Evolutionary conservation across 2,888 invertebrate species (phyloP), one percentile per base, ranked within the genome.

Genomic region (Shargacucullia verbasci): DNA sequence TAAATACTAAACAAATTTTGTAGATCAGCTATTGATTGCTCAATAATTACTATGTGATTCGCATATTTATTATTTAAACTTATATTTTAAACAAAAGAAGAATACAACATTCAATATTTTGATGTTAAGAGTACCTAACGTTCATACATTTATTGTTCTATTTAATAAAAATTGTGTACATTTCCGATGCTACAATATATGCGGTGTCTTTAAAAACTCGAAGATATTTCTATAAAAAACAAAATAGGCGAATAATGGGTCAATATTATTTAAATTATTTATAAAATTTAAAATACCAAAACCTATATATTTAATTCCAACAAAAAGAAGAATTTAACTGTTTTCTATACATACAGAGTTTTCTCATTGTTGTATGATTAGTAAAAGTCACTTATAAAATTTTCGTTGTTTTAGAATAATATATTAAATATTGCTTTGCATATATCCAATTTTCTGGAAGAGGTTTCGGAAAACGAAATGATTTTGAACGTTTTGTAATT

Each of bases 381-480:
- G 27, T 25, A 27, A 10, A n/a, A n/a, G n/a, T n/a, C n/a, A n/a
- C n/a, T n/a, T n/a, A n/a, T n/a, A n/a, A 25, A 1, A 13, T 25
- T 50, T 11, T 27, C n/a, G 20, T 38, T 8, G 13, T 39, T 38
- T 45, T 40, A 20, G 20, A 39, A 47, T 57, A 12, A 55, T 8
- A 38, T 14, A 15, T 7, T 40, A 15, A n/a, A 37, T 25, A 57
- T 39, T 57, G 39, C 56, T 68, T 57, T 57, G 46, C 35, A 53
- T 72, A 71, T 14, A 43, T 45, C 12, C 52, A 15, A 54, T 15
- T 75, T 63, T 63, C 44, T 72, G 64, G 39, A 74, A 33, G 33
- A 62, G 70, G 69, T 73, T 78, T 80, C 70, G 65, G 61, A 34
- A 70, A 78, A 76, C 67, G 73, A 81, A 79, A 77, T 76, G 43